Evolutionary conservation across 2,113 vertebrate genomes (phyloP), one percentile per base, ranked within the genome.

Genomic region (Notiomystis cincta): DNA sequence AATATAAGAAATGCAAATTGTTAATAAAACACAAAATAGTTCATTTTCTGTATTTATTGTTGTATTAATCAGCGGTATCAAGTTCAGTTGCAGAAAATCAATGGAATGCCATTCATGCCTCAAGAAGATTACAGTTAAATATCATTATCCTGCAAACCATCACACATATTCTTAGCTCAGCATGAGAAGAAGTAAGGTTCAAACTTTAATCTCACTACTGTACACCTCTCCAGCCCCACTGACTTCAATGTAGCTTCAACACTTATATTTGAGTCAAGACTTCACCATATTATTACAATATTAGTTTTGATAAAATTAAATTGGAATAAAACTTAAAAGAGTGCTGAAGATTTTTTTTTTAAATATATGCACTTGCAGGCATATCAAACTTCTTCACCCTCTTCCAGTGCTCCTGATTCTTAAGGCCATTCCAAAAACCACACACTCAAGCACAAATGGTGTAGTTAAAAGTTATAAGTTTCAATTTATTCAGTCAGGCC

Each of bases 1-100:
- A 92, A 88, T 82, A 31, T 48, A 91, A 50, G 92, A 97, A 92
- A 88, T 85, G 72, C 80, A 98, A 98, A 97, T 97, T 96, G 94
- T 98, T 97, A 95, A 95, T 95, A 97, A 95, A 88, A 90, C 61
- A 80, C 45, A 50, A 82, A 97, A 96, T 90, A 94, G 48, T 87
- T 95, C 23, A 51, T 86, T 97, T 96, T 45, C 82, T 87, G 31
- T 85, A 82, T 89, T 95, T 97, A 80, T 66, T 85, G 40, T 85
- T 93, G 88, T 90, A 87, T 87, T 93, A 92, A 93, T 92, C 69
- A 75, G 45, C 5, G 21, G 38, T 67, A 70, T 13, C 56, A 54
- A 76, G 38, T 54, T 87, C 40, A 67, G 60, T 40, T 79, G 58
- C 54, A 82, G 15, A 87, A 94, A 77, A 90, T 48, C 85, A 92